Evolutionary conservation across 2,797 vertebrate genomes (phyloP).

Genomic region (Merluccius polli): DNA sequence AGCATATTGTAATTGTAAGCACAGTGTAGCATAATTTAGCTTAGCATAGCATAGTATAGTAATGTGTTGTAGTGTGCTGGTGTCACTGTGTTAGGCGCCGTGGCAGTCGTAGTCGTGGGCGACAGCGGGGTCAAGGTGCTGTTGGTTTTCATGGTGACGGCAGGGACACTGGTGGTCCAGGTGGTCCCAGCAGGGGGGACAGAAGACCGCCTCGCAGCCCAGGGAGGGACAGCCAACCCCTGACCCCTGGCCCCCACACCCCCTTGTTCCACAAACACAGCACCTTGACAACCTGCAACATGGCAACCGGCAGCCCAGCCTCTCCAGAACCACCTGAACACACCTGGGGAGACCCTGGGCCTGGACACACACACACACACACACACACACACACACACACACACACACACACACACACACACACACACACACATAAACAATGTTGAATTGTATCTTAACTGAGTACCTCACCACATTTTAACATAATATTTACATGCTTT

Average conservation of each 20-base stretch:
- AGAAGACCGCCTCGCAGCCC: conserved; percentile 63
- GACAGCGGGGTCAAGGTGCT: not conserved
- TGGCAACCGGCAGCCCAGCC: conserved; percentile 34
- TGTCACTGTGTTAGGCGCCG: too few species aligned
- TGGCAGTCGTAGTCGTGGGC: too few species aligned
- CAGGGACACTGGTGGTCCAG: conserved; percentile 51
- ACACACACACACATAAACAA: not conserved
- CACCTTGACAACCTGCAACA: conserved; percentile 51
- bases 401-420: not conserved
- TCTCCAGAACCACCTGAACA: conserved; percentile 22
- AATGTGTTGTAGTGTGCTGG: too few species aligned
- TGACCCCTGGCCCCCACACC: conserved; percentile 32
- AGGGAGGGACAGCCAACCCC: conserved; percentile 47
- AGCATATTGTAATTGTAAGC: too few species aligned
- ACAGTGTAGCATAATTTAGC: too few species aligned
- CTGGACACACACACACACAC: not conserved
- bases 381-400: too few species aligned
- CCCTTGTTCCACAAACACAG: conserved; percentile 53
- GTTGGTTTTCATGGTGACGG: conserved; percentile 45
- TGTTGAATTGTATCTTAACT: not conserved
- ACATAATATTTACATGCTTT: not conserved
- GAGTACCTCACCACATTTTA: not conserved
- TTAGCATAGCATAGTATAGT: too few species aligned
- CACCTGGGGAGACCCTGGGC: conserved; percentile 19
- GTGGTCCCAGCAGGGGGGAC: conserved; percentile 72